Evolutionary conservation across 2,797 vertebrate species (phyloP).

Genomic region (Cichlasoma orientale): DNA sequence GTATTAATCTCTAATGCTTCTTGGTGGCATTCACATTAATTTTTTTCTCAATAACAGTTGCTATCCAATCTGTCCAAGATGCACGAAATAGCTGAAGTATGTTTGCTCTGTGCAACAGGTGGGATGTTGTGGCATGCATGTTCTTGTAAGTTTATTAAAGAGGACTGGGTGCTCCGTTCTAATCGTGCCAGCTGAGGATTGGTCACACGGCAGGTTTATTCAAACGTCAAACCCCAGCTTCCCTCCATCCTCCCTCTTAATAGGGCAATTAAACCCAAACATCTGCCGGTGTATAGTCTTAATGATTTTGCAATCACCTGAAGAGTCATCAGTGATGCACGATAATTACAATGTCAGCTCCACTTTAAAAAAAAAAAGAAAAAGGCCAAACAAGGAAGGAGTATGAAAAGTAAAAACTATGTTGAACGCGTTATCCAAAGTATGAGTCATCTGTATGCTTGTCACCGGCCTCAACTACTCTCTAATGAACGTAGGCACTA

Average conservation of each 20-base stretch:
- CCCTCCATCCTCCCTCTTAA: conserved; percentile 33
- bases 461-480: conserved; percentile 13
- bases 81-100: background rate
- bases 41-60: background rate
- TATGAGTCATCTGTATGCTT: conserved; percentile 25
- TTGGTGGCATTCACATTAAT: background rate
- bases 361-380: background rate
- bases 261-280: conserved; percentile 55
- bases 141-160: background rate
- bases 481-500: conserved; percentile 12
- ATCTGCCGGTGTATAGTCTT: conserved; percentile 46
- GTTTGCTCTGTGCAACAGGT: conserved; percentile 7
- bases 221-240: conserved; percentile 32
- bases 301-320: conserved; percentile 62
- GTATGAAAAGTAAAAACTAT: conserved; percentile 10
- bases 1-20: background rate
- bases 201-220: conserved; percentile 7
- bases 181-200: conserved; percentile 2
- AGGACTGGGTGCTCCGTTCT: background rate
- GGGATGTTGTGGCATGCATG: background rate
- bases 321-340: conserved; percentile 51
- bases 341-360: conserved; percentile 40
- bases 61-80: background rate
- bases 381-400: background rate
- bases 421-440: background rate